Evolutionary conservation across 2,113 vertebrate species (phyloP).

Genomic region (Circaetus gallicus): DNA sequence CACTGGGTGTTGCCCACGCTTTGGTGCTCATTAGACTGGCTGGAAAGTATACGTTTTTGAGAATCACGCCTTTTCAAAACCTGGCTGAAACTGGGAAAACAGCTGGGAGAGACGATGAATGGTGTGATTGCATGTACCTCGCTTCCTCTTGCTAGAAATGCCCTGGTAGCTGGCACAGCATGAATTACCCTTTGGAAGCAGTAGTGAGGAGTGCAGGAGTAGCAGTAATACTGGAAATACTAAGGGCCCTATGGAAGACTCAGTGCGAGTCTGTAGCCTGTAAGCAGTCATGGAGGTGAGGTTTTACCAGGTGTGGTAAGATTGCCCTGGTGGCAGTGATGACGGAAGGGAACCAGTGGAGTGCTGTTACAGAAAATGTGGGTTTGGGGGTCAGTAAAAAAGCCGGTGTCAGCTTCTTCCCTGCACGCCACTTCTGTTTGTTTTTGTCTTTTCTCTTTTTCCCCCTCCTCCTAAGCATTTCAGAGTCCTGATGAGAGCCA

Average conservation of each 20-base stretch:
- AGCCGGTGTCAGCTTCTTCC: background rate
- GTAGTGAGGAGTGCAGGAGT: background rate
- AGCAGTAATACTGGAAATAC: background rate
- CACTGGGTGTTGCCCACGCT: background rate
- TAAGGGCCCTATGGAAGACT: background rate
- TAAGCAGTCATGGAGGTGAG: background rate
- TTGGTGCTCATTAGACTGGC: background rate
- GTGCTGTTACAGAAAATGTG: fast-evolving
- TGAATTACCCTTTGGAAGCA: background rate
- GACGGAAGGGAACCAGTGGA: background rate
- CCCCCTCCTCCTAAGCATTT: background rate
- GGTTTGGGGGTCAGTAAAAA: background rate
- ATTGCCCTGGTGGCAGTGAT: background rate
- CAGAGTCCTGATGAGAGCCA: background rate
- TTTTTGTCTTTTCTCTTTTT: background rate
- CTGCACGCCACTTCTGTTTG: fast-evolving
- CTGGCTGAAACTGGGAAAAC: background rate
- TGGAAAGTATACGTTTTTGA: background rate
- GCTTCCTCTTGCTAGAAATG: background rate
- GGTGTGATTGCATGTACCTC: fast-evolving
- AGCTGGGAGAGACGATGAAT: background rate
- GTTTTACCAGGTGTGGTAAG: background rate
- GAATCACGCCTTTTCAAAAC: background rate
- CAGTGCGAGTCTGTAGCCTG: fast-evolving
- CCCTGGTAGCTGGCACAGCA: background rate